A percentile compares a stretch with the other conserved stretches of the same genome.
These are phyloP conservation scores for Adelphocoris suturalis DNA, from an alignment of 2,888 invertebrate genomes.

Conservation along the genomic window DNA sequence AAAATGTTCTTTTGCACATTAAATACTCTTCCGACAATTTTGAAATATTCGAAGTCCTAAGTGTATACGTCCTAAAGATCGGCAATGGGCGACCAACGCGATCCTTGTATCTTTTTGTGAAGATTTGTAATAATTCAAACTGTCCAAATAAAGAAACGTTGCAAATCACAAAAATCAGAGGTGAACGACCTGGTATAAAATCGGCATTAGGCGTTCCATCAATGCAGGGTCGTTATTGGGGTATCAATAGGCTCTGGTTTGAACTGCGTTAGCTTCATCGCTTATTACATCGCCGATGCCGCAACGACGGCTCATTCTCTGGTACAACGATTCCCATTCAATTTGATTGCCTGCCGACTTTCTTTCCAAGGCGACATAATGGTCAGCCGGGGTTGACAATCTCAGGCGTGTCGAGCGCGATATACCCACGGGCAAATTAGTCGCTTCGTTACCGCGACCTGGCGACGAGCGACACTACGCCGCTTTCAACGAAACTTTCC, in stretches of 20 bases:
- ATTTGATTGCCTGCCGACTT: conserved; percentile 7
- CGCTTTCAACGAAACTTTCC: conserved; percentile 11
- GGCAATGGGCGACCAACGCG: no score
- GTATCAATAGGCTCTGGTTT: conserved; percentile 10
- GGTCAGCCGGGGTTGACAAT: conserved; percentile 27
- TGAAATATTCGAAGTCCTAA: no score
- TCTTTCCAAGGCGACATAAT: background rate
- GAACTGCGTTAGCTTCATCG: background rate
- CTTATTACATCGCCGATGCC: background rate
- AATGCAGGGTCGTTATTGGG: background rate
- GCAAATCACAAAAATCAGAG: background rate
- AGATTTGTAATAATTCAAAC: no score
- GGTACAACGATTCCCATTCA: conserved; percentile 1
- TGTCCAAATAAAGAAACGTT: no score
- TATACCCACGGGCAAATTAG: background rate
- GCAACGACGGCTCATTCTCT: background rate
- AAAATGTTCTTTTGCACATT: no score
- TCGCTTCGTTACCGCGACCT: background rate
- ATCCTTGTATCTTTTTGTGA: no score
- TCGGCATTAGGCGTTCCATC: background rate
- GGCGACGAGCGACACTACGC: background rate
- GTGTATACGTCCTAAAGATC: no score
- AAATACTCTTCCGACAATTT: no score
- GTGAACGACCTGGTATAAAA: background rate
- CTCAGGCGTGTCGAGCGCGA: conserved; percentile 2